These are phyloP conservation scores for Balaeniceps rex DNA, from an alignment of 2,113 vertebrate genomes.

Conservation along the genomic window DNA sequence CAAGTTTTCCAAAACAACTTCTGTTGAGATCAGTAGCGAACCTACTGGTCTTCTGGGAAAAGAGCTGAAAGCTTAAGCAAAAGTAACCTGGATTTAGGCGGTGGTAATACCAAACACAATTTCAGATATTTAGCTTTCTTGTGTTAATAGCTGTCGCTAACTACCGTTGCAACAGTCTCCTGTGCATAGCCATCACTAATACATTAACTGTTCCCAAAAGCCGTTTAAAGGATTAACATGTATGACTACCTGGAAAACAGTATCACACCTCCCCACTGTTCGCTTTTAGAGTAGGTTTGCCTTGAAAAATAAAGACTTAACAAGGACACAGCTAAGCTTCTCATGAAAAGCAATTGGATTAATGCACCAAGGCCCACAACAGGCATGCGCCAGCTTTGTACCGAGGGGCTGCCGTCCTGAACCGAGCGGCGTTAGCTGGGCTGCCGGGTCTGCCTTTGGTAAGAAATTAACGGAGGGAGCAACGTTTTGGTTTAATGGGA, in stretches of 20 bases:
- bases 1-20: not conserved
- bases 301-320: not conserved
- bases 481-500: not conserved
- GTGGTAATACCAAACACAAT: not conserved
- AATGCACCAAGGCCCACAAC: not conserved
- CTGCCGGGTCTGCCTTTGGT: not conserved
- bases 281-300: not conserved
- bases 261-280: not conserved
- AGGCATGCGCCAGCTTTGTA: not conserved
- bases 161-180: not conserved
- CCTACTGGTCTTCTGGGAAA: not conserved
- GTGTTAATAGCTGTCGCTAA: not conserved
- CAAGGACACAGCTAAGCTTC: constrained; percentile 22
- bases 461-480: not conserved
- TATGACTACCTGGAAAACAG: not conserved
- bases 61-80: not conserved
- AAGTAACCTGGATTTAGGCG: not conserved
- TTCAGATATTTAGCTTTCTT: not conserved
- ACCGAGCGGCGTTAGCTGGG: not conserved
- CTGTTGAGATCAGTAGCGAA: not conserved
- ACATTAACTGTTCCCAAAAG: not conserved
- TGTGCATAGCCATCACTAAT: not conserved
- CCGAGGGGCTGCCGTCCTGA: not conserved
- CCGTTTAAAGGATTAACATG: not conserved
- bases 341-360: not conserved